Percentiles rank a stretch among this genome's conserved stretches.
phyloP scores from a whole-genome alignment of 2,113 vertebrate genomes.

The Ochotona princeps region DNA sequence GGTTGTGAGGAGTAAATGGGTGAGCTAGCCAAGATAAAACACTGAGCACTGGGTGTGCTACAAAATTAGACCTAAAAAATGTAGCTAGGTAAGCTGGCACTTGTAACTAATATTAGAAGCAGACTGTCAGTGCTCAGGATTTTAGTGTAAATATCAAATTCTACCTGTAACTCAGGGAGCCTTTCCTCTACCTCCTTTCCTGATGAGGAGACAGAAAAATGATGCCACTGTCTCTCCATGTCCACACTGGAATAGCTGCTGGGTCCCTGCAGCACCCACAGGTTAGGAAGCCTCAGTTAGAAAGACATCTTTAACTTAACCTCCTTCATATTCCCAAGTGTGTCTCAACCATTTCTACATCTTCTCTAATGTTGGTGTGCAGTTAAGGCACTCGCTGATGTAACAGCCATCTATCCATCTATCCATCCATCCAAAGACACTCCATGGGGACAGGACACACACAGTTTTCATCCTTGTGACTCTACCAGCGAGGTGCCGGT shows the following conservation, averaged over 20 bases:
- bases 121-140: neutral
- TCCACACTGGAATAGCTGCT: neutral
- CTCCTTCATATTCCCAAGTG: neutral
- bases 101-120: conserved; percentile 27
- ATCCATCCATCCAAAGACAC: neutral
- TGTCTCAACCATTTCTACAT: neutral
- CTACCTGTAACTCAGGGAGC: neutral
- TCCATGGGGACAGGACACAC: neutral
- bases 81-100: neutral
- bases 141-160: neutral
- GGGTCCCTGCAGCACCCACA: neutral
- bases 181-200: neutral
- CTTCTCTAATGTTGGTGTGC: neutral
- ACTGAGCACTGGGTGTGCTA: neutral
- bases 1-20: neutral
- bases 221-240: neutral
- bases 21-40: neutral
- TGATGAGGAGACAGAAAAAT: neutral
- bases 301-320: neutral
- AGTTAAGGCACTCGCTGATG: neutral
- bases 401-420: neutral
- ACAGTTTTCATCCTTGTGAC: neutral
- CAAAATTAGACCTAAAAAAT: neutral
- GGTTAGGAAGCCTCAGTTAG: neutral
- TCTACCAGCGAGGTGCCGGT: neutral